Conservation (phyloP, 1,140 invertebrate species). For the Apis cerana region DNA sequence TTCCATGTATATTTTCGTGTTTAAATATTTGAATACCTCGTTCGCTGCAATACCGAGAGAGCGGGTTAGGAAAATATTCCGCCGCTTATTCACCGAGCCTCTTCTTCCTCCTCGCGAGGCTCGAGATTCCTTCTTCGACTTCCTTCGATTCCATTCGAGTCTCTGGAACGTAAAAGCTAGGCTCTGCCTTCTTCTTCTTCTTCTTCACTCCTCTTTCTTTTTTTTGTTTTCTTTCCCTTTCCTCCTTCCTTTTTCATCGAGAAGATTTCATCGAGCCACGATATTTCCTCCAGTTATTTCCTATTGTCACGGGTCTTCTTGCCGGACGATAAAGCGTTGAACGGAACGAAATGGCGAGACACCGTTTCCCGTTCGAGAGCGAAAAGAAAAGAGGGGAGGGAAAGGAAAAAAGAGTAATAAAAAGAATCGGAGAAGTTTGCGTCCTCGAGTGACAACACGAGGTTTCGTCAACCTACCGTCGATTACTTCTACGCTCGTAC, state of each 20-base stretch:
- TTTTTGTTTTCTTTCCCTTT: neutral
- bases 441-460: conserved; percentile 52
- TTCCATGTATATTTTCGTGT: conserved; percentile 78
- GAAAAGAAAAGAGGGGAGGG: conserved; percentile 1
- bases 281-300: conserved; percentile 23
- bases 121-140: conserved; percentile 33
- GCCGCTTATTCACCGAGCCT: conserved; percentile 68
- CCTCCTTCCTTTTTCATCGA: neutral
- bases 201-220: conserved; percentile 3
- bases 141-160: conserved; percentile 14
- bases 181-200: neutral
- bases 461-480: conserved; percentile 55
- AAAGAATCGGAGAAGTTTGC: conserved; percentile 10
- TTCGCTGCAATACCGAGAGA: conserved; percentile 69
- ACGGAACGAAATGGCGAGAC: conserved; percentile 32
- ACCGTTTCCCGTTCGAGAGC: conserved; percentile 37
- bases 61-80: conserved; percentile 71
- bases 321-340: conserved; percentile 28
- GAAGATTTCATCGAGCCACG: conserved; percentile 41
- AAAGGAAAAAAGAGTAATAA: neutral
- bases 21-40: conserved; percentile 80
- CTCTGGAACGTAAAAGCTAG: neutral
- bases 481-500: conserved; percentile 64
- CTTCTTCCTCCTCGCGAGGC: conserved; percentile 5
- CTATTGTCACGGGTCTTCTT: conserved; percentile 25